Evolutionary conservation across 2,888 invertebrate species (phyloP).

Genomic region (Drosophila prolongata): DNA sequence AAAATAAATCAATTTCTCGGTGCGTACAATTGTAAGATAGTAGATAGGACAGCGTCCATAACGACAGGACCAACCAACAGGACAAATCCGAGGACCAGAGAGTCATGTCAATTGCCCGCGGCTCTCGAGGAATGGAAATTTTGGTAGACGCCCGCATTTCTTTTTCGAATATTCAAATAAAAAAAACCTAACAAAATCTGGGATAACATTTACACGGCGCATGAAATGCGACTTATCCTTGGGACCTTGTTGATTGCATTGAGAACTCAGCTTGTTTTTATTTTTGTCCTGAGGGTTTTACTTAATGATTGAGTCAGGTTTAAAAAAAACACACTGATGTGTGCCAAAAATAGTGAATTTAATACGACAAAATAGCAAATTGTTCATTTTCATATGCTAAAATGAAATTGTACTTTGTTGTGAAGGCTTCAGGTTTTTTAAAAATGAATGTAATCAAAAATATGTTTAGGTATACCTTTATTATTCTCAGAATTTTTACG

Average conservation of each 20-base stretch:
- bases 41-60: slow-evolving; percentile 49
- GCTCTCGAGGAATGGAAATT: slow-evolving; percentile 45
- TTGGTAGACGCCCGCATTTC: slow-evolving; percentile 22
- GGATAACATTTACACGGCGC: slow-evolving; percentile 22
- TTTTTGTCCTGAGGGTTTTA: slow-evolving; percentile 1
- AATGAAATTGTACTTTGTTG: too few relatives aligned
- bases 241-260: slow-evolving; percentile 40
- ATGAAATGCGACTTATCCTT: slow-evolving; percentile 16
- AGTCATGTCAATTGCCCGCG: slow-evolving; percentile 57
- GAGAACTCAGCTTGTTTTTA: not conserved
- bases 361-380: not conserved
- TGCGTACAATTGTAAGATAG: slow-evolving; percentile 50
- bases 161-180: slow-evolving; percentile 23
- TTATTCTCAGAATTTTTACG: too few relatives aligned
- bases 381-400: not conserved
- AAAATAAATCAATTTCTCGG: slow-evolving; percentile 82
- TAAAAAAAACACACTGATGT: not conserved
- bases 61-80: slow-evolving; percentile 51
- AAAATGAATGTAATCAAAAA: too few relatives aligned
- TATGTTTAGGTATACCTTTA: too few relatives aligned
- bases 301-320: slow-evolving; percentile 22
- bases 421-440: too few relatives aligned
- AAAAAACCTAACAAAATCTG: slow-evolving; percentile 6
- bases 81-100: slow-evolving; percentile 22
- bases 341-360: not conserved